Conservation (phyloP, 2,113 vertebrate species). For the Albula glossodonta region DNA sequence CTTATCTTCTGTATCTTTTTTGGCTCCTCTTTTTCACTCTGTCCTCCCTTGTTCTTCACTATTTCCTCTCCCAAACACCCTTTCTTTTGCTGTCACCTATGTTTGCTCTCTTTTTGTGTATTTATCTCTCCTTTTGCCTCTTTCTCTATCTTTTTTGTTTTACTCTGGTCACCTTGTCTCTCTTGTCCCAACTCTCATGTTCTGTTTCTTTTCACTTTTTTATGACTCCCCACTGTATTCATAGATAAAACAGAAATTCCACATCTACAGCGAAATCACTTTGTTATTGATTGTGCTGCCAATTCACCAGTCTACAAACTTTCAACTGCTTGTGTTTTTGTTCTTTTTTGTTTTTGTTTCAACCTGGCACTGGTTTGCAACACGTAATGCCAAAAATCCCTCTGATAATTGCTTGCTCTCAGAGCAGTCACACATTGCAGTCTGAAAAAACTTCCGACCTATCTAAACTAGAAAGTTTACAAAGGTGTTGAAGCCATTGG, state of each 20-base stretch:
- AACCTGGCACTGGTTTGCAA: not conserved
- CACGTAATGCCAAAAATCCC: no score
- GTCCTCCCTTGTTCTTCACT: not conserved
- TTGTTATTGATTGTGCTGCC: not conserved
- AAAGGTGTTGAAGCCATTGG: no score
- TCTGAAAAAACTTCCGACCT: no score
- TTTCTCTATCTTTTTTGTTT: not conserved
- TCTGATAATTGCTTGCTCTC: no score
- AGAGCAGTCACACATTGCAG: no score
- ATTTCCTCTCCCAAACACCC: not conserved
- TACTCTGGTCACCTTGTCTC: not conserved
- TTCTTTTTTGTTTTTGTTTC: not conserved
- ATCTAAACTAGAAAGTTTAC: no score
- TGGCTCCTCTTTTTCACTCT: not conserved
- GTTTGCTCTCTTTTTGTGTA: not conserved
- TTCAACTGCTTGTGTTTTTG: not conserved
- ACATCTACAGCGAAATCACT: not conserved
- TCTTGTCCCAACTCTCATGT: not conserved
- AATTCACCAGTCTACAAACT: not conserved
- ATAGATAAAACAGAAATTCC: not conserved
- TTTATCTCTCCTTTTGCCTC: not conserved
- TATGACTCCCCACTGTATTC: not conserved
- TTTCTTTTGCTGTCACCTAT: not conserved
- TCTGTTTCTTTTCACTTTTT: not conserved
- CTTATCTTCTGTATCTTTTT: not conserved